These are phyloP conservation scores for Malacosoma neustria DNA, from an alignment of 2,888 invertebrate species.

Conservation along the genomic window DNA sequence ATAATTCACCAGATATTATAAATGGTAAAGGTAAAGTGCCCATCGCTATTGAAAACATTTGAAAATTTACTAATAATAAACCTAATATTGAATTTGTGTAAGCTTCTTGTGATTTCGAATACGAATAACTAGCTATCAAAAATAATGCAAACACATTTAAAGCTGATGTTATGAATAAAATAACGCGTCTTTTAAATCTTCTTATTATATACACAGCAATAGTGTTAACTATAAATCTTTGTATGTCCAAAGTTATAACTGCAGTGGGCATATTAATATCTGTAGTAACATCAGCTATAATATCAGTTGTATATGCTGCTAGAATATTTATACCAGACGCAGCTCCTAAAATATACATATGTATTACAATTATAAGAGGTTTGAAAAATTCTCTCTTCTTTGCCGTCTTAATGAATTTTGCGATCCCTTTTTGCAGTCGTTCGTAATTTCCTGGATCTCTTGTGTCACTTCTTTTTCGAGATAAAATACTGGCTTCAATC, in stretches of 20 bases:
- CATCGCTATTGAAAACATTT: conserved; percentile 69
- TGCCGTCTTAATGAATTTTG: conserved; percentile 17
- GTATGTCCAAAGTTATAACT: conserved; percentile 42
- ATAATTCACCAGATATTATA: conserved; percentile 80
- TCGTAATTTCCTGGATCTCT: not conserved
- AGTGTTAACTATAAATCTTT: conserved; percentile 43
- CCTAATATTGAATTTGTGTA: conserved; percentile 34
- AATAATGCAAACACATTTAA: conserved; percentile 40
- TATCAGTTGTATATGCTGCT: conserved; percentile 45
- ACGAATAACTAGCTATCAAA: conserved; percentile 38
- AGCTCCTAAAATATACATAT: conserved; percentile 75
- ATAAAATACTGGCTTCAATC: conserved; percentile 27
- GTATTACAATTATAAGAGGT: conserved; percentile 72
- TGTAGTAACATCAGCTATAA: conserved; percentile 34
- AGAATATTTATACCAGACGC: conserved; percentile 79
- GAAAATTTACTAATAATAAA: conserved; percentile 30
- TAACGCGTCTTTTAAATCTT: conserved; percentile 44
- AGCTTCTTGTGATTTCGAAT: conserved; percentile 18
- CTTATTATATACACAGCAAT: conserved; percentile 45
- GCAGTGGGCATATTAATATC: conserved; percentile 32
- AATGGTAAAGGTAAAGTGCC: conserved; percentile 79
- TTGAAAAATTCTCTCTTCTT: conserved; percentile 64
- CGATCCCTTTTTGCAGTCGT: not conserved
- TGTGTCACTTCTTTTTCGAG: conserved; percentile 8
- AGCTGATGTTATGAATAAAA: conserved; percentile 37